phyloP scores from a whole-genome alignment of 2,113 vertebrate species.

The Tauraco erythrolophus region DNA sequence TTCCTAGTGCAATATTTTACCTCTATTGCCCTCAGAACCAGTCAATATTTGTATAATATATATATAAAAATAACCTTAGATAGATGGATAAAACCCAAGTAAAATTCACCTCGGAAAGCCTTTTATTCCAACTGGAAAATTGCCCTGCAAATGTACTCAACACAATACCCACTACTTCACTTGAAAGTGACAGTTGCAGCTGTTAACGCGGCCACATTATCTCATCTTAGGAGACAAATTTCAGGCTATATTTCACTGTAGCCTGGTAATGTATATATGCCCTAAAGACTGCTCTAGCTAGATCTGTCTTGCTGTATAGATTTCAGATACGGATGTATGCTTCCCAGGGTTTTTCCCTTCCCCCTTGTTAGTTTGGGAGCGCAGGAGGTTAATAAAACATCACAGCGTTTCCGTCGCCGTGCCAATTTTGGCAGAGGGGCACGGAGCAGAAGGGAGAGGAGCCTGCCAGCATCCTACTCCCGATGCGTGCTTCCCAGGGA shows the following conservation, averaged over 20 bases:
- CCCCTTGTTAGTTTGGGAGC: background rate
- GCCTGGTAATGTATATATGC: conserved; percentile 63
- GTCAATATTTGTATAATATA: conserved; percentile 75
- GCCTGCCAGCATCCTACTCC: rapidly evolving
- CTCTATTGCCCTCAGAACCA: conserved; percentile 65
- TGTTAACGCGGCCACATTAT: conserved; percentile 72
- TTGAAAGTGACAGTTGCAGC: conserved; percentile 72
- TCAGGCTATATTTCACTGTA: conserved; percentile 68
- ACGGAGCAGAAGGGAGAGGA: background rate
- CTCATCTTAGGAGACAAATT: conserved; percentile 78
- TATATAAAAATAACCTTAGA: conserved; percentile 72
- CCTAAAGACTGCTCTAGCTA: conserved; percentile 51
- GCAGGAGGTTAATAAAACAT: conserved; percentile 9
- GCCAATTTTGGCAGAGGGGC: background rate
- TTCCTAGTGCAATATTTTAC: conserved; percentile 61
- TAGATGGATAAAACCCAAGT: conserved; percentile 69
- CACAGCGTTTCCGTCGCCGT: rapidly evolving
- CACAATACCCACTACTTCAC: conserved; percentile 77
- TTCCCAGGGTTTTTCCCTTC: conserved; percentile 41
- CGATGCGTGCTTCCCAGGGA: rapidly evolving
- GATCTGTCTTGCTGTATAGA: conserved; percentile 70
- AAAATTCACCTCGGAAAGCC: conserved; percentile 69
- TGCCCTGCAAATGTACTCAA: conserved; percentile 74
- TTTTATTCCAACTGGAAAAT: conserved; percentile 77
- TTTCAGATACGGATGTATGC: conserved; percentile 46